A percentile compares a stretch with the other conserved stretches of the same genome.
Conservation (phyloP, 2,888 invertebrate genomes). For the Sphinx pinastri region DNA sequence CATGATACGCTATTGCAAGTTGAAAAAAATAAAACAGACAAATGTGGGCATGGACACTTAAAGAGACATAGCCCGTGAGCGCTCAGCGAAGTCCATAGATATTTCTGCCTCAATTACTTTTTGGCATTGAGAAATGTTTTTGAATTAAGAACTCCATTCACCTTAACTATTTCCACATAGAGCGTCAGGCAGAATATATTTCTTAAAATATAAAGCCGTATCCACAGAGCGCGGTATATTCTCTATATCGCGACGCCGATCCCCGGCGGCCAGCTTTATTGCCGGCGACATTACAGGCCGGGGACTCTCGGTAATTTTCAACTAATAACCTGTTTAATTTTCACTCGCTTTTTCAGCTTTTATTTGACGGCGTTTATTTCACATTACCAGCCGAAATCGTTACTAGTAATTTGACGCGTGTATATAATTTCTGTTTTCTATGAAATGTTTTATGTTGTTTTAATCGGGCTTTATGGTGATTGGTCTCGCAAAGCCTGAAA, state of each 20-base stretch:
- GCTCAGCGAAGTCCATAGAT: too few species aligned
- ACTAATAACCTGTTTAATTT: constrained; percentile 80
- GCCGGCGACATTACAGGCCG: constrained; percentile 69
- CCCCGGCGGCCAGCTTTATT: constrained; percentile 56
- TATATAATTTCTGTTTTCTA: background rate
- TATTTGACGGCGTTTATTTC: constrained; percentile 26
- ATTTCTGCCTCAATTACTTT: too few species aligned
- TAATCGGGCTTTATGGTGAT: background rate
- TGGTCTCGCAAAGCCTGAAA: background rate
- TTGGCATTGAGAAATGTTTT: too few species aligned
- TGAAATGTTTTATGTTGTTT: constrained; percentile 3
- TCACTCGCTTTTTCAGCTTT: constrained; percentile 58
- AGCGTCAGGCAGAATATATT: background rate
- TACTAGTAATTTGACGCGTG: constrained; percentile 17
- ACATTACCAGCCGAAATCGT: constrained; percentile 7
- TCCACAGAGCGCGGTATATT: background rate
- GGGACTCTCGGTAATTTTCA: constrained; percentile 76
- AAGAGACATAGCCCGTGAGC: too few species aligned
- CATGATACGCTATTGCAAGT: too few species aligned
- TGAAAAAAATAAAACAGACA: too few species aligned
- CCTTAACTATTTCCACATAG: background rate
- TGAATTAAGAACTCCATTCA: too few species aligned
- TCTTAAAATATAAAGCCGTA: background rate
- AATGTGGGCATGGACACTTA: too few species aligned
- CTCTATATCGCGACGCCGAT: constrained; percentile 33